Base-by-base conservation (phyloP, 2,113 vertebrate species). In the Trogon melanurus region DNA sequence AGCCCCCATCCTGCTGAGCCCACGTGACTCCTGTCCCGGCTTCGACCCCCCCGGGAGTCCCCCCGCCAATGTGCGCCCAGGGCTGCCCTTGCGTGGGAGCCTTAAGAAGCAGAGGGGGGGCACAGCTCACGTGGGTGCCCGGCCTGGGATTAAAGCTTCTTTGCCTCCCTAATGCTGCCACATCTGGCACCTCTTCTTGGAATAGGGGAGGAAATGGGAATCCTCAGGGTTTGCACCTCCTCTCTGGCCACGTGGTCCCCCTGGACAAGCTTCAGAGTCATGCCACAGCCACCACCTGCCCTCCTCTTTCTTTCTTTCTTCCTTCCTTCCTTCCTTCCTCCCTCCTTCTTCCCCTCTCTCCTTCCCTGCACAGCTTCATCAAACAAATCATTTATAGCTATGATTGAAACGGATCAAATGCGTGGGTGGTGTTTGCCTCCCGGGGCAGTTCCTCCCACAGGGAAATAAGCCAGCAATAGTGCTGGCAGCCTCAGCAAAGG, bases 121-220 rank as follows among this genome's bases (percentile, higher is more conserved):
- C 69, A 67, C 0, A 19, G 74, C 58, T 96, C 93, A 95, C 73
- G 45, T 91, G 97, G 95, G 64, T 41, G 86, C 62, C 66, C 10
- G 10, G 84, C 79, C 50, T 16, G 17, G 72, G 90, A 95, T 96
- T 93, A 97, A 88, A 85, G 73, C 78, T 94, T 84, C 79, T 87
- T 97, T 91, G 57, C 84, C 83, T 76, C 56, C 73, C 91, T 96
- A 95, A 97, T 95, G 95, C 97, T 79, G 88, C 95, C 91, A 94
- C 95, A 95, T 96, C 93, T 91, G 95, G 90, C 76, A 64, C 91
- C 62, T 84, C 56, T 45, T 10, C 58, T 66, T 10, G 47, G 84
- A 84, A 81, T 79, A 72, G 11, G 2, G 12, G 67, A 92, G 76
- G 81, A 79, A 91, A 88, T 15, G 85, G 88, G 92, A 85, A 74